These are phyloP conservation scores for Donacobius atricapilla DNA, from an alignment of 2,113 vertebrate genomes.

Conservation along the genomic window DNA sequence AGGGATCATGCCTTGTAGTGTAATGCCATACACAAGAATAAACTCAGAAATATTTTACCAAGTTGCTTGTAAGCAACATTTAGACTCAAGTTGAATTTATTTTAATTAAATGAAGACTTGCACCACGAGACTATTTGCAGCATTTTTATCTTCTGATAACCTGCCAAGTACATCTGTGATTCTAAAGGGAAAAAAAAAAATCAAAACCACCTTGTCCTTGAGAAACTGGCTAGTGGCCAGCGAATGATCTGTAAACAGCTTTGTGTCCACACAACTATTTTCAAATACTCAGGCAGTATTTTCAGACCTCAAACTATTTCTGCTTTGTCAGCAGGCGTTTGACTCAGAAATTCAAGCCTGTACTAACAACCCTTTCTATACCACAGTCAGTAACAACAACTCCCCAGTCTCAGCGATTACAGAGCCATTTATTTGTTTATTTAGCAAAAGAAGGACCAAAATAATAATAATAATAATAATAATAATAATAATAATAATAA, in stretches of 20 bases:
- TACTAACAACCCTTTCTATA: not conserved
- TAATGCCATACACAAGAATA: not conserved
- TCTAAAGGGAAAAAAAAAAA: not conserved
- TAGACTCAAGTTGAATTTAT: not conserved
- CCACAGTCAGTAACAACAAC: not conserved
- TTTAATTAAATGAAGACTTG: not conserved
- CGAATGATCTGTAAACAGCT: not conserved
- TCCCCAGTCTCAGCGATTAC: not conserved
- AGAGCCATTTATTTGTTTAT: not conserved
- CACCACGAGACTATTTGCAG: not conserved
- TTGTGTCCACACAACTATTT: not conserved
- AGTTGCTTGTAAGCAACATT: not conserved
- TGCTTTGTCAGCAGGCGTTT: not conserved
- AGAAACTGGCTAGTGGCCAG: not conserved
- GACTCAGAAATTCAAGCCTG: constrained; percentile 10
- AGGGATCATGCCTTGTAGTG: not conserved
- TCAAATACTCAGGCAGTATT: constrained; percentile 12
- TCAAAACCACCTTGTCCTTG: constrained; percentile 24
- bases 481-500: too few species aligned
- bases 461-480: too few species aligned
- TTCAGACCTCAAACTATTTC: constrained; percentile 24
- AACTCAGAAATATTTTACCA: not conserved
- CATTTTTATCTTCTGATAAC: constrained; percentile 25
- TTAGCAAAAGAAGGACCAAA: not conserved
- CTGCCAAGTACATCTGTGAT: constrained; percentile 20